phyloP scores from a whole-genome alignment of 2,797 vertebrate genomes.

The Bryconaethiops microstoma region DNA sequence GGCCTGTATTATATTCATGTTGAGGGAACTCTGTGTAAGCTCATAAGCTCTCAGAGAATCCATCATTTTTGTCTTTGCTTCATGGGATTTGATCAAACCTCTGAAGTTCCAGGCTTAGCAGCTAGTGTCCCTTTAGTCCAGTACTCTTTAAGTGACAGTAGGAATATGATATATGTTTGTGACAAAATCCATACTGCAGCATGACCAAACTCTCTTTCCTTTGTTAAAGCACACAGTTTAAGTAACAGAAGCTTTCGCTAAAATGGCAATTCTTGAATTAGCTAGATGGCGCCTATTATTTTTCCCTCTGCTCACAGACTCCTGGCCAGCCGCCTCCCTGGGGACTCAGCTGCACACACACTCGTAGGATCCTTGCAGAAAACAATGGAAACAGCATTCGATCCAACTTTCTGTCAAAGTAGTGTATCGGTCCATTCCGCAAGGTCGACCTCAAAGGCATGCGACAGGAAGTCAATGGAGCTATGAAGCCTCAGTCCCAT shows the following conservation, averaged over 20 bases:
- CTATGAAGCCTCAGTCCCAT: slow-evolving; percentile 39
- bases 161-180: slow-evolving; percentile 28
- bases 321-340: slow-evolving; percentile 5
- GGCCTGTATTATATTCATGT: slow-evolving; percentile 32
- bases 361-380: slow-evolving; percentile 19
- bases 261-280: slow-evolving; percentile 5
- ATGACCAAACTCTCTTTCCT: slow-evolving; percentile 15
- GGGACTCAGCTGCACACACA: slow-evolving; percentile 9
- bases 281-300: slow-evolving; percentile 15
- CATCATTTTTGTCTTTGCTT: slow-evolving; percentile 24
- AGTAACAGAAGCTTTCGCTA: slow-evolving; percentile 9
- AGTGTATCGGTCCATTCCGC: slow-evolving; percentile 1
- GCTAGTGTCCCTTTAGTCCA: slow-evolving; percentile 3
- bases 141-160: slow-evolving; percentile 9
- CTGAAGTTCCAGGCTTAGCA: slow-evolving; percentile 15
- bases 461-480: slow-evolving; percentile 55
- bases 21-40: slow-evolving; percentile 1
- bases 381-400: slow-evolving; percentile 47
- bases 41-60: slow-evolving; percentile 16
- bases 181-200: slow-evolving; percentile 7
- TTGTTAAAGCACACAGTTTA: slow-evolving; percentile 8
- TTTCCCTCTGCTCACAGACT: slow-evolving; percentile 10
- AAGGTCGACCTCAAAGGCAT: slow-evolving; percentile 50
- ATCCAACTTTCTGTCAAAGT: slow-evolving; percentile 49
- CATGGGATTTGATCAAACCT: slow-evolving; percentile 23